Evolutionary conservation across 2,113 vertebrate species (phyloP).

Genomic region (Illadopsis cleaveri): DNA sequence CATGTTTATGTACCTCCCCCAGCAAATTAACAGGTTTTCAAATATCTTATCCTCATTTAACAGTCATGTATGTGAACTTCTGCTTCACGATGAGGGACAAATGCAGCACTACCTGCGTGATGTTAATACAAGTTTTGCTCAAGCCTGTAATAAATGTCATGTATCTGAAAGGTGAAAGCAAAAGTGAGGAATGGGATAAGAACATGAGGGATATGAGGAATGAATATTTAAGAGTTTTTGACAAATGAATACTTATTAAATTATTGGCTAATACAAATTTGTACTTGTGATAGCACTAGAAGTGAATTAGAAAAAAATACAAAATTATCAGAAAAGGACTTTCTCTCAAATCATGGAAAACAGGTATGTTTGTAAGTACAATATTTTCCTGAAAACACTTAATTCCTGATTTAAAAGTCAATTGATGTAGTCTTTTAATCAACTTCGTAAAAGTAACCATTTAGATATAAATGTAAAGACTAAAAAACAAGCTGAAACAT

Average conservation of each 20-base stretch:
- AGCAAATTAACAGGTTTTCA: constrained; percentile 23
- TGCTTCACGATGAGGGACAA: background rate
- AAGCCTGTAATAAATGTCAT: background rate
- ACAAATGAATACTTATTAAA: background rate
- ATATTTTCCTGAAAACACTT: background rate
- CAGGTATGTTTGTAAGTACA: background rate
- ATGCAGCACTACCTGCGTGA: background rate
- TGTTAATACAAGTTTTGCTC: background rate
- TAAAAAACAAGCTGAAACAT: background rate
- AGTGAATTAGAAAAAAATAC: background rate
- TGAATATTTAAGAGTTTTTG: background rate
- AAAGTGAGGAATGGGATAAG: background rate
- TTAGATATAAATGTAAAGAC: background rate
- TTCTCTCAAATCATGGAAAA: background rate
- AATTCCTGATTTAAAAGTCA: background rate
- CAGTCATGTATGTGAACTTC: background rate
- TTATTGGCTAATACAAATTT: background rate
- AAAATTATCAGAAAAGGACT: background rate
- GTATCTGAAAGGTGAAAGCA: background rate
- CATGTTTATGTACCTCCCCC: background rate
- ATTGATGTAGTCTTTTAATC: background rate
- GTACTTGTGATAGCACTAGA: background rate
- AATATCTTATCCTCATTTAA: background rate
- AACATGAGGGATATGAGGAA: background rate
- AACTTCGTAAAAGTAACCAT: background rate